Evolutionary conservation across 2,113 vertebrate species (phyloP).

Genomic region (Gymnogyps californianus): DNA sequence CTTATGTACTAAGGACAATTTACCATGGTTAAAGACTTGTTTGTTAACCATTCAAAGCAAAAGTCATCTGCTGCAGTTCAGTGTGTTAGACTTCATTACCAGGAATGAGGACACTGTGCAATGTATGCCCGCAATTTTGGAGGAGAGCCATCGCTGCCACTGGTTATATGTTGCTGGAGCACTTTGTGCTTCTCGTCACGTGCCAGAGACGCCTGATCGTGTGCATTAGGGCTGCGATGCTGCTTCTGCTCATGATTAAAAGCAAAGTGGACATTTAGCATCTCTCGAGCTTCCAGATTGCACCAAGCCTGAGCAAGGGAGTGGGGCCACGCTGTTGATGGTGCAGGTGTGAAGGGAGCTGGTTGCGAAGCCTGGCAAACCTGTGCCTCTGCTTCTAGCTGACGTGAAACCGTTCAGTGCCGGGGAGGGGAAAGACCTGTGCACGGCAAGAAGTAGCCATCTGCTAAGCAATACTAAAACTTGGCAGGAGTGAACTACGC

Average conservation of each 20-base stretch:
- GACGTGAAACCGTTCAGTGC: not conserved
- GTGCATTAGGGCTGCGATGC: fast-evolving
- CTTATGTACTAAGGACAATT: not conserved
- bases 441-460: not conserved
- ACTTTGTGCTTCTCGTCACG: not conserved
- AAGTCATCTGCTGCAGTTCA: not conserved
- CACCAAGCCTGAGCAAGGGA: not conserved
- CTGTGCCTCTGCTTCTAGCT: not conserved
- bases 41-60: not conserved
- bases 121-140: fast-evolving
- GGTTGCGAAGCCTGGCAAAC: not conserved
- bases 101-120: not conserved
- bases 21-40: not conserved
- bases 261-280: not conserved
- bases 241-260: not conserved
- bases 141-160: fast-evolving
- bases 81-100: not conserved
- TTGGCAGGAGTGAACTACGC: not conserved
- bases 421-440: not conserved
- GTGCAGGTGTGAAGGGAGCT: not conserved
- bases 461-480: not conserved
- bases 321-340: fast-evolving
- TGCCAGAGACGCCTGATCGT: not conserved
- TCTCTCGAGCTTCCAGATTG: not conserved
- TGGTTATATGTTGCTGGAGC: not conserved